phyloP scores from a whole-genome alignment of 2,888 invertebrate genomes.

The Pyrocoelia pectoralis region DNA sequence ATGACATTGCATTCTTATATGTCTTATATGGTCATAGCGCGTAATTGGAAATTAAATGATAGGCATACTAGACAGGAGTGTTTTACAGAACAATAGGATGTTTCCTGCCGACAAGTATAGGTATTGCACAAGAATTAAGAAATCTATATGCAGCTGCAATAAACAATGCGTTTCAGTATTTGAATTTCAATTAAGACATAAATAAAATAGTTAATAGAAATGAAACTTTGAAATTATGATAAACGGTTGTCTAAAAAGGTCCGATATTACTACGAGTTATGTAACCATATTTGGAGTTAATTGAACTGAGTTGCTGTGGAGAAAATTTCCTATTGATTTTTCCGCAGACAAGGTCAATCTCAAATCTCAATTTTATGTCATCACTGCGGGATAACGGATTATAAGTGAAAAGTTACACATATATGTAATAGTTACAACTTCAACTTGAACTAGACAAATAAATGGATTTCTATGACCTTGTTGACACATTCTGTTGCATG shows the following conservation, averaged over 20 bases:
- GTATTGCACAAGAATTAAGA: neutral
- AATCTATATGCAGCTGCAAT: neutral
- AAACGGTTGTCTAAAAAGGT: no score
- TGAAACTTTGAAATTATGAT: no score
- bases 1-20: slow-evolving; percentile 32
- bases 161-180: neutral
- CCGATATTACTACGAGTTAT: no score
- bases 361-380: slow-evolving; percentile 7
- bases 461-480: slow-evolving; percentile 1
- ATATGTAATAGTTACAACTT: neutral
- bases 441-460: slow-evolving; percentile 1
- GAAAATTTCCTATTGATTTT: neutral
- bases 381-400: neutral
- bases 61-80: slow-evolving; percentile 14
- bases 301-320: slow-evolving; percentile 6
- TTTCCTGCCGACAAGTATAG: neutral
- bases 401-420: neutral
- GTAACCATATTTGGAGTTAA: neutral
- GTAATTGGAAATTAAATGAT: slow-evolving; percentile 36
- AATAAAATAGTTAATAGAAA: no score
- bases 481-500: neutral
- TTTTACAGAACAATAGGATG: slow-evolving; percentile 1
- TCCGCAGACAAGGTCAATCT: slow-evolving; percentile 6
- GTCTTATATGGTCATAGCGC: slow-evolving; percentile 29
- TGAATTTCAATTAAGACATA: neutral